Evolutionary conservation across 1,140 invertebrate species (phyloP), one percentile per base, ranked within the genome.

Genomic region (Dendrolimus punctatus): DNA sequence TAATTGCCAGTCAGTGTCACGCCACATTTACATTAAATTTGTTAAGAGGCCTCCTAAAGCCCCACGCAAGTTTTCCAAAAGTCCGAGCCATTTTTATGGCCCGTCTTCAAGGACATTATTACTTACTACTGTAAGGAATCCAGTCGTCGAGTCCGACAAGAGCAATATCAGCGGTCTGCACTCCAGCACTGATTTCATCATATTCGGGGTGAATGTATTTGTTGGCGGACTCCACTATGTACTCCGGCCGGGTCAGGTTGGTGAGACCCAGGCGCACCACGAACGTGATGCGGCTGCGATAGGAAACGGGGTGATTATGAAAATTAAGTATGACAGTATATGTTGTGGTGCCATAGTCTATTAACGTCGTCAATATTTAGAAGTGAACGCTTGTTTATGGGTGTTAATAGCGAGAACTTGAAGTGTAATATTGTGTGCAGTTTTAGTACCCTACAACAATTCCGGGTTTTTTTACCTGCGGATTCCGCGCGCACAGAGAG

Each of bases 141-240:
- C 54, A 9, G 0, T 56, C 46, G 38, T 65, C 51, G 5, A 72
- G 37, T 6, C 60, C 58, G 2, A 72, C 6, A 8, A 72, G 52
- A 5, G 70, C 70, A 36, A 72, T 61, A 58, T 72, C 67, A 43
- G 59, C 62, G 4, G 64, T 63, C 55, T 72, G 70, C 6, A 65
- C 70, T 5, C 58, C 57, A 36, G 48, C 66, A 6, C 8, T 45
- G 55, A 58, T 57, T 45, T 64, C 66, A 40, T 48, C 52, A 52
- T 66, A 71, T 0, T 40, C 7, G 1, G 61, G 63, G 47, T 71
- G 59, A 37, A 71, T 62, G 55, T 58, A 56, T 42, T 62, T 62
- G 51, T 51, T 44, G 6, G 51, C 40, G 8, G 58, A 55, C 49
- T 71, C 68, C 38, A 62, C 45, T 9, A 68, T 43, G 49, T 53